phyloP scores from a whole-genome alignment of 2,888 invertebrate genomes.

The Ormyrus nitidulus region DNA sequence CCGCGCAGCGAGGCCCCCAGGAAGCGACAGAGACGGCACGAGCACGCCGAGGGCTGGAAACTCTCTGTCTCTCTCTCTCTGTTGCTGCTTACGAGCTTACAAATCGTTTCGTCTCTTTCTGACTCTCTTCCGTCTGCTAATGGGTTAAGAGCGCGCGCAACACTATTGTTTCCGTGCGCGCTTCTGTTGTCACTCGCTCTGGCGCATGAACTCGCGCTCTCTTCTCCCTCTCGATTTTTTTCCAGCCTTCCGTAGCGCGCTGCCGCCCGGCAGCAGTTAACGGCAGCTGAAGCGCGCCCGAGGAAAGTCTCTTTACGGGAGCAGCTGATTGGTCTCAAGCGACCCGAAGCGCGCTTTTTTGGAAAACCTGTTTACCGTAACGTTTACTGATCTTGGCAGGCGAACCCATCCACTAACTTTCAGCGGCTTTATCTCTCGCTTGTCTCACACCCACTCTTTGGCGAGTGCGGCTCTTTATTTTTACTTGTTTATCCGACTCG shows the following conservation, averaged over 20 bases:
- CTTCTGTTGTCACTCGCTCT: conserved; percentile 45
- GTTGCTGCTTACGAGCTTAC: too few relatives aligned
- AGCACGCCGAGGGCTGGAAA: background rate
- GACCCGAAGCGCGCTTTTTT: conserved; percentile 60
- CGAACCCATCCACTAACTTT: too few relatives aligned
- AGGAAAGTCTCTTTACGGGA: conserved; percentile 47
- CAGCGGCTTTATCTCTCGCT: too few relatives aligned
- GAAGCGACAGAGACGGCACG: conserved; percentile 15
- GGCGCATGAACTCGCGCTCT: background rate
- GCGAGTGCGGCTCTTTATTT: too few relatives aligned
- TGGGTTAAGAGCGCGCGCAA: background rate
- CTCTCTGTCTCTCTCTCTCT: background rate
- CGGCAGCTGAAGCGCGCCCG: background rate
- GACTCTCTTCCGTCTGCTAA: too few relatives aligned
- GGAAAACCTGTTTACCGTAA: background rate
- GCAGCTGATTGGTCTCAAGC: conserved; percentile 71
- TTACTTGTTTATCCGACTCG: too few relatives aligned
- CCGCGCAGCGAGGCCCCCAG: background rate
- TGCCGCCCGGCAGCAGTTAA: too few relatives aligned
- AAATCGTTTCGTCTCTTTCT: too few relatives aligned
- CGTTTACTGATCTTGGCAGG: too few relatives aligned
- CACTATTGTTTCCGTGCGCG: background rate
- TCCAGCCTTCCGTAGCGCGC: too few relatives aligned
- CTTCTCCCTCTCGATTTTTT: conserved; percentile 60
- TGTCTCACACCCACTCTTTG: too few relatives aligned